A percentile compares a stretch with the other conserved stretches of the same genome.
Evolutionary conservation across 2,113 vertebrate genomes (phyloP).

Genomic region (Syngnathoides biaculeatus): DNA sequence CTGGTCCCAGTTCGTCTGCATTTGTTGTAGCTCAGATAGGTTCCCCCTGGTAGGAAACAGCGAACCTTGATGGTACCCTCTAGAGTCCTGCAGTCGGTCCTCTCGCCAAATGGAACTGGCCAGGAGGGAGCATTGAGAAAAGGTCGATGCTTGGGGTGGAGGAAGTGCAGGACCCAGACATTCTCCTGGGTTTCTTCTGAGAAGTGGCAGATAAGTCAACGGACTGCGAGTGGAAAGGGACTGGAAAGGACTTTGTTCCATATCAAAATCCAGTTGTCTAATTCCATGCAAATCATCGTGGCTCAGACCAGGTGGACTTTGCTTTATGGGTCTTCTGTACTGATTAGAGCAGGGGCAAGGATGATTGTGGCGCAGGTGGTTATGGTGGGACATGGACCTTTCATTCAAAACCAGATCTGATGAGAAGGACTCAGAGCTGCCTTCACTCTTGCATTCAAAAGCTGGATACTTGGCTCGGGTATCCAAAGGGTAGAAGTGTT

Average conservation of each 20-base stretch:
- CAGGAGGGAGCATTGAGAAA: constrained; percentile 70
- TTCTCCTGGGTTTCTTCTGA: constrained; percentile 72
- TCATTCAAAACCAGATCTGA: constrained; percentile 84
- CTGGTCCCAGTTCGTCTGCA: constrained; percentile 75
- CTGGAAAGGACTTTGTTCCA: constrained; percentile 78
- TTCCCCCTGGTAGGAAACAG: constrained; percentile 72
- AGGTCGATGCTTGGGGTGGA: constrained; percentile 53
- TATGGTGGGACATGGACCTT: constrained; percentile 81
- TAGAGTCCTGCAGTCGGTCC: constrained; percentile 75
- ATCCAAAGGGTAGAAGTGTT: constrained; percentile 80
- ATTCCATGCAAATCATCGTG: constrained; percentile 62
- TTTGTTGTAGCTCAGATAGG: constrained; percentile 64
- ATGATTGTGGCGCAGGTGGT: constrained; percentile 77
- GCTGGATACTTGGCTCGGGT: constrained; percentile 77
- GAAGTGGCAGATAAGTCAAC: constrained; percentile 65
- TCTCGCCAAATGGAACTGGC: constrained; percentile 76
- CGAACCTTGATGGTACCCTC: constrained; percentile 75
- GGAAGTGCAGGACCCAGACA: constrained; percentile 60
- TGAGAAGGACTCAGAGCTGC: constrained; percentile 86
- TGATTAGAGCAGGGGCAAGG: constrained; percentile 63
- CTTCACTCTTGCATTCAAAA: constrained; percentile 91
- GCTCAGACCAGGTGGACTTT: constrained; percentile 71
- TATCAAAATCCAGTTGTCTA: constrained; percentile 71
- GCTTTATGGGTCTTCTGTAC: constrained; percentile 54
- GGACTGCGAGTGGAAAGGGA: constrained; percentile 73